A percentile compares a stretch with the other conserved stretches of the same genome.
Evolutionary conservation across 2,113 vertebrate genomes (phyloP).

Genomic region (Zosterops hypoxanthus): DNA sequence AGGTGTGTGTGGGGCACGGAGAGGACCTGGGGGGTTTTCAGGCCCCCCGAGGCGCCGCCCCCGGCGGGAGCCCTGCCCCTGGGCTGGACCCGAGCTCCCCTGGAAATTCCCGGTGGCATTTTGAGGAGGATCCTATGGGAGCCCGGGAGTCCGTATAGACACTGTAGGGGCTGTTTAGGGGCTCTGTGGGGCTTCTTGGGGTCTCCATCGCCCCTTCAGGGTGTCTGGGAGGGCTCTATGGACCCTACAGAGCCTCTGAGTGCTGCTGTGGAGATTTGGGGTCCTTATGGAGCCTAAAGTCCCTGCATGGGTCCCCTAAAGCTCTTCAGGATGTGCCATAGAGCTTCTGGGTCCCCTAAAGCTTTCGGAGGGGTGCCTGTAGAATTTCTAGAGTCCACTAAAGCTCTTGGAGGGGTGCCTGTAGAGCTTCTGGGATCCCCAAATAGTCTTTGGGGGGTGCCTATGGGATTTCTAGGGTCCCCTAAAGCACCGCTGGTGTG

Average conservation of each 20-base stretch:
- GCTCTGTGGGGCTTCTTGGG: too few species aligned
- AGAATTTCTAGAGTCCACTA: too few species aligned
- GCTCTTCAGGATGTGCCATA: too few species aligned
- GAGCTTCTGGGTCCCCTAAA: too few species aligned
- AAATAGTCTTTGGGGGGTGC: too few species aligned
- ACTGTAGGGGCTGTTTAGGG: too few species aligned
- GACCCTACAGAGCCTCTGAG: not conserved
- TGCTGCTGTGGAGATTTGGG: too few species aligned
- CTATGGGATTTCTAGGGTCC: too few species aligned
- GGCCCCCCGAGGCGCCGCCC: not conserved
- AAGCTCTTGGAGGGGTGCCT: too few species aligned
- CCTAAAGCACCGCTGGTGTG: fast-evolving
- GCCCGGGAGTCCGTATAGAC: too few species aligned
- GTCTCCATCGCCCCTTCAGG: fast-evolving
- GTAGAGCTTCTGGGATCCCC: too few species aligned
- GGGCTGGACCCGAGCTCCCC: not conserved
- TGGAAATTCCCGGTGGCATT: not conserved
- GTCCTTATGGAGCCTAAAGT: not conserved
- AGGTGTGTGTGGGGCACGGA: not conserved
- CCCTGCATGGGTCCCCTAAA: not conserved
- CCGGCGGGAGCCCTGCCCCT: not conserved
- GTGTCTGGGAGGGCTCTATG: fast-evolving
- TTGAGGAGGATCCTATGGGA: not conserved
- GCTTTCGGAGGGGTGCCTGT: too few species aligned
- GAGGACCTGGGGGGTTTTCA: not conserved